Base-by-base conservation (phyloP, 2,888 invertebrate species). In the Campoletis raptor region DNA sequence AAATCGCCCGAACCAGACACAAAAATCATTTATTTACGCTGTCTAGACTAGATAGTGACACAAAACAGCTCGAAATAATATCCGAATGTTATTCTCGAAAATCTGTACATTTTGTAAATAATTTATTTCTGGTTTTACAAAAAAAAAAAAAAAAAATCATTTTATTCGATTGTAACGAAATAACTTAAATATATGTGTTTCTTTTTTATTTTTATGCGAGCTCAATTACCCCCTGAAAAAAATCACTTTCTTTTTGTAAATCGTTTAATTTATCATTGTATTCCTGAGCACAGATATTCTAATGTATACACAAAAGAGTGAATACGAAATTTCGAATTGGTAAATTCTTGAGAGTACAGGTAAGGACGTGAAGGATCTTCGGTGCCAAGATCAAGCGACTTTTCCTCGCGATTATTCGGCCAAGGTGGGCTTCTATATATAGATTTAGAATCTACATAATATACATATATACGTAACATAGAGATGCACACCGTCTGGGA, bases 401-500 rank as follows among this genome's bases (percentile, higher is more conserved):
- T 77, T 85, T 82, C 64, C 77, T 77, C 42, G 66, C 72, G 85
- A 77, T 81, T 77, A 77, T 81, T 77, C 85, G 85, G 74, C 57
- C 74, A 74, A 74, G 74, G 74, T 74, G 74, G 57, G 61, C 12
- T 64, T 64, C 40, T 64, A 76, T 76, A 76, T 76, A 64, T 64
- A 76, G 42, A 76, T 64, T 45, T 24, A 64, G 30, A 76, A 21
- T 78, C 36, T 78, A 21, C 48, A 30, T 52, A 61, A 72, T 70
- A 61, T 54, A 69, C 18, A 48, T 72, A 48, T 48, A 64, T 48
- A 77, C 2, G 45, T 45, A 64, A 52, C 40, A 10, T 10, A 64
- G 52, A 52, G 57, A 81, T 73, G 73, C 72, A 66, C 61, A 81
- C 48, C 54, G 57, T 61, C 81, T 81, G 66, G 81, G 15, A 66